These are phyloP conservation scores for Diarsia dahlii DNA, from an alignment of 2,888 invertebrate genomes.

Conservation along the genomic window DNA sequence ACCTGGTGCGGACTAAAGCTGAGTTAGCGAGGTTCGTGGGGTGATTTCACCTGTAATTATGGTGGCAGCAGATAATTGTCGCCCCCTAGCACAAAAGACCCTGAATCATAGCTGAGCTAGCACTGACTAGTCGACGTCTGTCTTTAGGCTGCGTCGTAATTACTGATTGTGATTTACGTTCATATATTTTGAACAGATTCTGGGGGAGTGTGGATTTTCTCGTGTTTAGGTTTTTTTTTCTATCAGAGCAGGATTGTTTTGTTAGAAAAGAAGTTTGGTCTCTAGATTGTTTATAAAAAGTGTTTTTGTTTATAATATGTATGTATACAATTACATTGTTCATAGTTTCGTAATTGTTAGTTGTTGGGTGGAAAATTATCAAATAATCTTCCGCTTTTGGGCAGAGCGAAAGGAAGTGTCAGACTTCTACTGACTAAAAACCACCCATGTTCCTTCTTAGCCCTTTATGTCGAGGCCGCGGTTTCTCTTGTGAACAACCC, in stretches of 20 bases:
- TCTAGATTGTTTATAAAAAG: too few relatives aligned
- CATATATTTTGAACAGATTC: constrained; percentile 23
- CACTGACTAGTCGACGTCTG: constrained; percentile 56
- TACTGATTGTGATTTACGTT: constrained; percentile 52
- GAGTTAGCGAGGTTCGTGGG: constrained; percentile 61
- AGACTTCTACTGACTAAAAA: too few relatives aligned
- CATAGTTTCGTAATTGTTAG: too few relatives aligned
- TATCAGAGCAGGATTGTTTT: neutral
- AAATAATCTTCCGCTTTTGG: too few relatives aligned
- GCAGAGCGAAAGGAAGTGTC: too few relatives aligned
- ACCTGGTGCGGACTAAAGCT: constrained; percentile 49
- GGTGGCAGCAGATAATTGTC: constrained; percentile 68
- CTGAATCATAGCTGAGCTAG: constrained; percentile 64
- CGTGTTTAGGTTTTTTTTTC: neutral
- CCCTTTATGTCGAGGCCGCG: too few relatives aligned
- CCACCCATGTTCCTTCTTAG: too few relatives aligned
- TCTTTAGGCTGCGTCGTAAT: constrained; percentile 62
- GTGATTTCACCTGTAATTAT: constrained; percentile 68
- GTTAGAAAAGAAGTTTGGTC: neutral
- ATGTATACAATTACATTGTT: neutral
- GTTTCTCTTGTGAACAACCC: too few relatives aligned
- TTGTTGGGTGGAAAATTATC: too few relatives aligned
- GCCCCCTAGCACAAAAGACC: constrained; percentile 62
- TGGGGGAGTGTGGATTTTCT: neutral
- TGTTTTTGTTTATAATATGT: neutral